phyloP scores from a whole-genome alignment of 1,140 invertebrate genomes.

The Temnothorax curvispinosus region DNA sequence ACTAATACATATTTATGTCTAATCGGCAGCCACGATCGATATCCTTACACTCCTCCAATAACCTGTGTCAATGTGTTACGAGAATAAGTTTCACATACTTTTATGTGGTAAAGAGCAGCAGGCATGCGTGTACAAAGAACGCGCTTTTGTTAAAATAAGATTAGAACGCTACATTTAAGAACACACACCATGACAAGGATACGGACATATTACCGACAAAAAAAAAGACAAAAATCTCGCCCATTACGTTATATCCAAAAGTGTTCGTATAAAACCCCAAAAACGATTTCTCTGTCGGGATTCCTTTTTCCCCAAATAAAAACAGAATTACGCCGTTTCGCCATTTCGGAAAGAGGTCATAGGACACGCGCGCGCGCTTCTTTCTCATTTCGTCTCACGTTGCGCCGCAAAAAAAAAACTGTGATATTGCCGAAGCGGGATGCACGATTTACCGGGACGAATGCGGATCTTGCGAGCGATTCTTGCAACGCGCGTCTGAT shows the following conservation, averaged over 20 bases:
- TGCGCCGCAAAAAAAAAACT: constrained; percentile 32
- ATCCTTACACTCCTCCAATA: constrained; percentile 37
- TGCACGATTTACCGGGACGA: constrained; percentile 42
- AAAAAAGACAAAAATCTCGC: constrained; percentile 47
- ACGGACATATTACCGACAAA: constrained; percentile 57
- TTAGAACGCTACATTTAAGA: constrained; percentile 76
- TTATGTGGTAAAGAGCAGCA: constrained; percentile 74
- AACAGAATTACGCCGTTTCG: background rate
- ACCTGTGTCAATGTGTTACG: constrained; percentile 42
- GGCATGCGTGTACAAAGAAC: constrained; percentile 79
- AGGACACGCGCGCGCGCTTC: constrained; percentile 14
- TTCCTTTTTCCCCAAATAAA: background rate
- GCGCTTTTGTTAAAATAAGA: constrained; percentile 71
- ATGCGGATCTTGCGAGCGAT: constrained; percentile 43
- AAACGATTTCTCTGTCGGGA: background rate
- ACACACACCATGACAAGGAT: constrained; percentile 72
- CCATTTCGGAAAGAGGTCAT: background rate
- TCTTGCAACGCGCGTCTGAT: background rate
- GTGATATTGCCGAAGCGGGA: constrained; percentile 44
- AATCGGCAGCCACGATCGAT: constrained; percentile 40
- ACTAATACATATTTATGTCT: constrained; percentile 23
- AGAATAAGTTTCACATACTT: constrained; percentile 60
- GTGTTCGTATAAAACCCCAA: constrained; percentile 12
- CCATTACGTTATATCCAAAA: background rate
- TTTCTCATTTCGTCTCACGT: constrained; percentile 54